phyloP scores from a whole-genome alignment of 2,797 vertebrate species.

The Oophaga sylvatica region DNA sequence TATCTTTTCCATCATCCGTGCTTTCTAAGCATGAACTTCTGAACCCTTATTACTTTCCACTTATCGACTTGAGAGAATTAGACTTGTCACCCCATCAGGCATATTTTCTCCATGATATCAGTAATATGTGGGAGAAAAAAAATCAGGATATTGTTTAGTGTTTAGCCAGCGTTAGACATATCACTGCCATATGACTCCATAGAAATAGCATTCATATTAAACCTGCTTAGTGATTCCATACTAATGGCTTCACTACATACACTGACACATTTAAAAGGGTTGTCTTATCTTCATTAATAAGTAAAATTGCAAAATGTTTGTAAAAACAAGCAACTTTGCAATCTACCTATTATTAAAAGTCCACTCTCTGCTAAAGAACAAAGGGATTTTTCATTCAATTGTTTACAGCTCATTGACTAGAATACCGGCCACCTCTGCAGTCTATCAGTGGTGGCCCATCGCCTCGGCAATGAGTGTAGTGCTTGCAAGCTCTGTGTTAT shows the following conservation, averaged over 20 bases:
- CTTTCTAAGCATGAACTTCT: conserved; percentile 36
- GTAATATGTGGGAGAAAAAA: neutral
- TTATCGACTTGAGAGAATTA: conserved; percentile 23
- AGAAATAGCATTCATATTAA: conserved; percentile 3
- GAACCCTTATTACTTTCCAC: conserved; percentile 43
- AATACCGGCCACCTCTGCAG: too few species aligned
- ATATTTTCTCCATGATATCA: conserved; percentile 22
- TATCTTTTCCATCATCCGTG: conserved; percentile 27
- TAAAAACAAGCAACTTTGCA: too few species aligned
- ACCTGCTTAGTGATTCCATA: neutral
- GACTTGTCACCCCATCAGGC: conserved; percentile 30
- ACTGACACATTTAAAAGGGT: neutral
- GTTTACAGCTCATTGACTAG: too few species aligned
- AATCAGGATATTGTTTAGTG: conserved; percentile 25
- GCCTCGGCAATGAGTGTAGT: too few species aligned
- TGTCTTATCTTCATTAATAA: too few species aligned
- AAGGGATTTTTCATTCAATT: too few species aligned
- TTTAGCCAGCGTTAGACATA: neutral
- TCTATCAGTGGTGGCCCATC: too few species aligned
- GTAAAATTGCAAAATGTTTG: too few species aligned
- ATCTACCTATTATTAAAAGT: too few species aligned
- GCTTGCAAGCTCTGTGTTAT: too few species aligned
- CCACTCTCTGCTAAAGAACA: too few species aligned
- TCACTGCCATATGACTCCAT: conserved; percentile 1
- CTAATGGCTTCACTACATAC: neutral